A percentile compares a stretch with the other conserved stretches of the same genome.
Conservation (phyloP, 2,113 vertebrate genomes). For the Agelaius phoeniceus region DNA sequence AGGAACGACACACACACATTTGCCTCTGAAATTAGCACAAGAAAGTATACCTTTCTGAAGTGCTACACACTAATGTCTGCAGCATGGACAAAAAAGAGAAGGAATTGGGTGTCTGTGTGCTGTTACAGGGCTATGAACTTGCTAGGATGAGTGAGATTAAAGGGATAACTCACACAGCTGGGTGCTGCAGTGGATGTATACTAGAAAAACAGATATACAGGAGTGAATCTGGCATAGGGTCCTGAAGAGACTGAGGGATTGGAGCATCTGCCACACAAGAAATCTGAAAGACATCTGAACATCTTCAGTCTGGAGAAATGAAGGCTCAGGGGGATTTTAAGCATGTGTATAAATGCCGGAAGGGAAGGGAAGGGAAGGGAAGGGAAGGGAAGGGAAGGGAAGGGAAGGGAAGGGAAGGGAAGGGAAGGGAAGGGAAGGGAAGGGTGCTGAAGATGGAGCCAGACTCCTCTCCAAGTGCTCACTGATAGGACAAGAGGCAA, state of each 20-base stretch:
- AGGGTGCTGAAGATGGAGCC: neutral
- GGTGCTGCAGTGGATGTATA: neutral
- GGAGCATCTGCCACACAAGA: neutral
- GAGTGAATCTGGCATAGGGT: neutral
- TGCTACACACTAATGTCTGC: neutral
- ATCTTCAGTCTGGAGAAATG: neutral
- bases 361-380: neutral
- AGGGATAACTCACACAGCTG: neutral
- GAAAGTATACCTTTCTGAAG: neutral
- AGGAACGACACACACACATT: neutral
- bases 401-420: neutral
- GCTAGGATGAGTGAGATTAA: neutral
- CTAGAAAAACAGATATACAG: neutral
- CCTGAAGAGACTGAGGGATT: neutral
- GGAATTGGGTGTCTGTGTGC: accelerated
- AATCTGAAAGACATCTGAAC: neutral
- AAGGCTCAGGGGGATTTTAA: neutral
- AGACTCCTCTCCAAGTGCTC: neutral
- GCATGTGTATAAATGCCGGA: neutral
- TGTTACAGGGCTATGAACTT: neutral
- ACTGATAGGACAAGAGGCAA: neutral
- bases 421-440: neutral
- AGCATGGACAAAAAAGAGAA: neutral
- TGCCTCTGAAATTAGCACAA: neutral
- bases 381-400: neutral